Base-by-base conservation (phyloP, 2,797 vertebrate species). In the Cyclura pinguis region DNA sequence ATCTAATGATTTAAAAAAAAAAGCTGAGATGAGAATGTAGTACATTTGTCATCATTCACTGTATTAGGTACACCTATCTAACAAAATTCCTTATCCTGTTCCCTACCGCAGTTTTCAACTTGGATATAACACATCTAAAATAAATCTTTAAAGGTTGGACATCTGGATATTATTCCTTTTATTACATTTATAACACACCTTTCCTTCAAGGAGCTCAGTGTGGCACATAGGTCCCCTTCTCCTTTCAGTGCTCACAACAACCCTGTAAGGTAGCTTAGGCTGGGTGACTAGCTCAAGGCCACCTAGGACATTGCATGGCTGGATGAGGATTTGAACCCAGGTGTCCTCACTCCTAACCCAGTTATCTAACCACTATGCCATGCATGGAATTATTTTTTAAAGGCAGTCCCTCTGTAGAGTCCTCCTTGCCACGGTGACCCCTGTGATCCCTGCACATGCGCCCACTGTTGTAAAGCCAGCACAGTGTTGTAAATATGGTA, bases 1-100 rank as follows among this genome's bases (percentile, higher is more conserved):
- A 93, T 88, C 52, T 27, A 57, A n/a, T 89, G 22, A 85, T 13
- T 42, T 42, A 42, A 76, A n/a, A 77, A 42, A 18, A 85, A 87
- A 87, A 69, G 0, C 42, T 7, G 9, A 22, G n/a, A 35, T 14
- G 73, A 50, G 13, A 67, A 52, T 7, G 13, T 13, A 32, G 35
- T 6, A 32, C 35, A 69, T 57, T 24, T 38, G 38, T 62, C 29
- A 83, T 27, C 29, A 27, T 10, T 32, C 69, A 32, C 16, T 38
- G 64, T 80, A 32, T 20, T 18, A 72, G 29, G 12, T 9, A 55
- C 27, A 29, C 16, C 27, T 4, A 29, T 20, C 82, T 42, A 42
- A 20, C 10, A 35, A 73, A 80, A 73, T 55, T 24, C 57, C 38
- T 27, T 32, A 82, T 20, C 7, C 29, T 9, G 22, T 64, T 76